These are phyloP conservation scores for Macroglossus sobrinus DNA, from an alignment of 2,113 vertebrate species.

Conservation along the genomic window DNA sequence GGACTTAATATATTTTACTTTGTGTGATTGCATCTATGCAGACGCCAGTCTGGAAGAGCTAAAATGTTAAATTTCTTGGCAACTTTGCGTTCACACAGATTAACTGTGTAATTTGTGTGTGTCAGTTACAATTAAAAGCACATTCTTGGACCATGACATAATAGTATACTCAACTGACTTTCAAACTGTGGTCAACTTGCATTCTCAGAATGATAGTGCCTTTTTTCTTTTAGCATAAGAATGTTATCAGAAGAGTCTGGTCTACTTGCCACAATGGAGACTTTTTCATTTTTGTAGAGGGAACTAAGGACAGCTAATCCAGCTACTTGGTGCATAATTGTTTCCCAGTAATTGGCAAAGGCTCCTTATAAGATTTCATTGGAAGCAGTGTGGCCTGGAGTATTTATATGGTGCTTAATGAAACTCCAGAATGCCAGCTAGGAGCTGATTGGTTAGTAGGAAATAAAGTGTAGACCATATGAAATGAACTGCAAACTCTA, in stretches of 20 bases:
- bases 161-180: conserved; percentile 77
- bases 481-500: conserved; percentile 59
- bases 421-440: conserved; percentile 40
- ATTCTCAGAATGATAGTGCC: conserved; percentile 66
- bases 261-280: conserved; percentile 52
- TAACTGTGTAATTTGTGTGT: conserved; percentile 83
- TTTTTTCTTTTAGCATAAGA: conserved; percentile 44
- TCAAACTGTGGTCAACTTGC: conserved; percentile 62
- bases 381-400: conserved; percentile 36
- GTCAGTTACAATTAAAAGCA: conserved; percentile 85
- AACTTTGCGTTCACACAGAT: conserved; percentile 81
- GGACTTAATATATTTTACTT: conserved; percentile 82
- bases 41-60: conserved; percentile 83
- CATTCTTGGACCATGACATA: conserved; percentile 83
- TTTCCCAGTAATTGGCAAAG: conserved; percentile 58
- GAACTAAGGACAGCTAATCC: conserved; percentile 57
- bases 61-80: conserved; percentile 83
- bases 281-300: conserved; percentile 56
- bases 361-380: conserved; percentile 63
- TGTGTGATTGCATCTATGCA: conserved; percentile 82
- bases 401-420: conserved; percentile 71
- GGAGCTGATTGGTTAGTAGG: conserved; percentile 50
- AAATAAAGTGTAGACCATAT: conserved; percentile 62
- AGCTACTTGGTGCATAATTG: conserved; percentile 49
- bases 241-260: conserved; percentile 62